Conservation (phyloP, 2,113 vertebrate genomes). For the Brachirus orientalis region DNA sequence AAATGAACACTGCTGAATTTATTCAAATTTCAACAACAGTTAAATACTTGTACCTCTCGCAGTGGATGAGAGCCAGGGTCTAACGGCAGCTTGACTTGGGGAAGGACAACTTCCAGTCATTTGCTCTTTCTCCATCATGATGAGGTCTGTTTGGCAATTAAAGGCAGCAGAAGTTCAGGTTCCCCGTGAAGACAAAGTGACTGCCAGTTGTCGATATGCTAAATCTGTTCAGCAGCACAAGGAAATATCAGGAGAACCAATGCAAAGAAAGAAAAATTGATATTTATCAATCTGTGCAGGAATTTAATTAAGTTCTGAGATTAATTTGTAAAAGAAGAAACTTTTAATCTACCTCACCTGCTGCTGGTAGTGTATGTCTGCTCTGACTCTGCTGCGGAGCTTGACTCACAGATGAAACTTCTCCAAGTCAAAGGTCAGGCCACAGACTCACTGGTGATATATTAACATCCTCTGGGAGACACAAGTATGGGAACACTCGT, state of each 20-base stretch:
- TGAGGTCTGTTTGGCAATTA: conserved; percentile 23
- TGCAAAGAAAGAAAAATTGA: neutral
- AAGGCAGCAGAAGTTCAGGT: neutral
- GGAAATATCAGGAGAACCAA: neutral
- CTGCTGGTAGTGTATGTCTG: conserved; percentile 38
- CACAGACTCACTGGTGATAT: conserved; percentile 60
- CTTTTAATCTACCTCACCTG: conserved; percentile 50
- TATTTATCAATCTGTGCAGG: too few relatives aligned
- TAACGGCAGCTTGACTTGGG: conserved; percentile 36
- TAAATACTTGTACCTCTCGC: conserved; percentile 55
- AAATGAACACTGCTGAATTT: neutral
- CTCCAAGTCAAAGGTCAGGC: conserved; percentile 68
- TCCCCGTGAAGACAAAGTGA: conserved; percentile 14
- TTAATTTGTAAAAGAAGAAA: neutral
- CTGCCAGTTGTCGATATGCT: neutral
- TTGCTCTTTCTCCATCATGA: conserved; percentile 52
- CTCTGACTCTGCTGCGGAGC: conserved; percentile 16
- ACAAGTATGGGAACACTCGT: conserved; percentile 47
- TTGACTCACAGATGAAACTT: conserved; percentile 21
- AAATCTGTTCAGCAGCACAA: neutral
- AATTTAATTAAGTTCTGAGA: too few relatives aligned
- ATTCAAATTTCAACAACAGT: conserved; percentile 3
- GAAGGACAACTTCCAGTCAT: conserved; percentile 36
- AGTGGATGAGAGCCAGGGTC: conserved; percentile 44
- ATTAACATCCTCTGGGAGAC: conserved; percentile 69